A percentile compares a stretch with the other conserved stretches of the same genome.
Evolutionary conservation across 2,797 vertebrate genomes (phyloP).

Genomic region (Sciurus carolinensis): DNA sequence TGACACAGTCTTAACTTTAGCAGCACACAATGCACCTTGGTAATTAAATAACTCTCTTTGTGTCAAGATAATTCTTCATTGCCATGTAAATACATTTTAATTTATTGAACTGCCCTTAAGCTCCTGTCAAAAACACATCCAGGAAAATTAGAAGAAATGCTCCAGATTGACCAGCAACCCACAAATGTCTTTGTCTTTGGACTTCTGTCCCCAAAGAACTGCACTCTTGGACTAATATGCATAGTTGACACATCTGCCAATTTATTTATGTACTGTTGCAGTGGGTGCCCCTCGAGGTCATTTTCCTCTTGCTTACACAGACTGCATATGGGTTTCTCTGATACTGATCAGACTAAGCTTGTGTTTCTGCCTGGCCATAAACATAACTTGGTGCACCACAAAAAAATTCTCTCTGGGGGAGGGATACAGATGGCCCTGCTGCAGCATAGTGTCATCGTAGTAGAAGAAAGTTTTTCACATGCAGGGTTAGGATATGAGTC

Average conservation of each 20-base stretch:
- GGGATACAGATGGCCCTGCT: conserved; percentile 52
- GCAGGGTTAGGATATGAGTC: conserved; percentile 37
- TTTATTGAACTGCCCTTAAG: conserved; percentile 82
- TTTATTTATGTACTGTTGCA: conserved; percentile 75
- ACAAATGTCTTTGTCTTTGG: conserved; percentile 75
- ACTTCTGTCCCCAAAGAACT: conserved; percentile 74
- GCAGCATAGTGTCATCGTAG: neutral
- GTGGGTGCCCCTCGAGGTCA: conserved; percentile 68
- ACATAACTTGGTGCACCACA: conserved; percentile 47
- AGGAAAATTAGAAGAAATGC: conserved; percentile 80
- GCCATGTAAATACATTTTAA: conserved; percentile 86
- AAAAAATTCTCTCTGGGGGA: conserved; percentile 61
- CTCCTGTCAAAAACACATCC: conserved; percentile 84
- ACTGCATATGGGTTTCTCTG: conserved; percentile 70
- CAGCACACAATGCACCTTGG: conserved; percentile 74
- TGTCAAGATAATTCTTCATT: conserved; percentile 86
- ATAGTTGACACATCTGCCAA: conserved; percentile 64
- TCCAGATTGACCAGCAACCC: conserved; percentile 73
- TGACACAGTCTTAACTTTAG: conserved; percentile 79
- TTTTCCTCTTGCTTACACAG: conserved; percentile 72
- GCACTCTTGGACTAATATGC: conserved; percentile 74
- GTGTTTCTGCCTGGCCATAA: conserved; percentile 54
- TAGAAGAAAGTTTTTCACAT: conserved; percentile 16
- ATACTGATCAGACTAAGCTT: conserved; percentile 69
- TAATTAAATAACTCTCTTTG: conserved; percentile 84